A percentile compares a stretch with the other conserved stretches of the same genome.
These are phyloP conservation scores for Bimastos eiseni DNA, from an alignment of 2,888 invertebrate genomes.

Conservation along the genomic window DNA sequence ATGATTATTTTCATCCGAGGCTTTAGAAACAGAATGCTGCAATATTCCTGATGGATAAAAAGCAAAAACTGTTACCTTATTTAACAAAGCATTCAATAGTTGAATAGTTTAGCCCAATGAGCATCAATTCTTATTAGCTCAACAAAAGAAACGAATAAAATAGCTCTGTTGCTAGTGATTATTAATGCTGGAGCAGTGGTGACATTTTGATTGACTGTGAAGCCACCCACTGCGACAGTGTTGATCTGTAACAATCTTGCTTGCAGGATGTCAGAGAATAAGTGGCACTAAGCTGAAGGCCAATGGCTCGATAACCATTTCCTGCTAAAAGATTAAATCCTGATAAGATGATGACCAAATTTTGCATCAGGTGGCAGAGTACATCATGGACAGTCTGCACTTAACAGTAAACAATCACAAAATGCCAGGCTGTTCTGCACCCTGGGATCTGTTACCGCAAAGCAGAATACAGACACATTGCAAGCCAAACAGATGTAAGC, in stretches of 20 bases:
- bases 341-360: not conserved
- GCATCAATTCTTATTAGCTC: not conserved
- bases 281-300: not conserved
- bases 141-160: not conserved
- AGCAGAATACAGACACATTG: not conserved
- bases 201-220: not conserved
- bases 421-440: not conserved
- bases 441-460: not conserved
- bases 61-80: not conserved
- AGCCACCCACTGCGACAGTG: not conserved
- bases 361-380: too few species aligned
- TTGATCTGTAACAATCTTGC: not conserved
- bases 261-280: not conserved
- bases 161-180: not conserved
- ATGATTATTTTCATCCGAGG: slow-evolving; percentile 60
- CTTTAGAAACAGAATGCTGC: slow-evolving; percentile 57
- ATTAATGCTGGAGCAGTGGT: not conserved
- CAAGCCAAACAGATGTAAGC: too few species aligned
- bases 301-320: not conserved
- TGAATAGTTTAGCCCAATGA: not conserved
- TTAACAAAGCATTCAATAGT: not conserved
- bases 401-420: not conserved
- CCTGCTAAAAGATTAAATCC: not conserved
- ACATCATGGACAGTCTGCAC: not conserved
- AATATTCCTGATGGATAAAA: slow-evolving; percentile 54